Evolutionary conservation across 1,140 invertebrate species (phyloP), one percentile per base, ranked within the genome.

Genomic region (Drosophila nasuta): DNA sequence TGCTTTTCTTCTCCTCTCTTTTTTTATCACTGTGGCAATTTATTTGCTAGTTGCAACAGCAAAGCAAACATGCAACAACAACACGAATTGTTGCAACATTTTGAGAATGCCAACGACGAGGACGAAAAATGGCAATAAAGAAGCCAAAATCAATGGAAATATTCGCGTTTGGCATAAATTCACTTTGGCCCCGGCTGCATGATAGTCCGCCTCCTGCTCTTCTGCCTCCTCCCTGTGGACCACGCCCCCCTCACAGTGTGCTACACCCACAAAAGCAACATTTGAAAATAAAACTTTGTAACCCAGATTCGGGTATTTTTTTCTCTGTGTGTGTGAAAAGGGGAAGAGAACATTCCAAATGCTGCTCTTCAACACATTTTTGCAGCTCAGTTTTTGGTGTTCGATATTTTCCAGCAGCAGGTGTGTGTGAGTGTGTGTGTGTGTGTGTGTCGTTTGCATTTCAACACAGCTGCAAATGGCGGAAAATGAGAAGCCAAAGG

Each of bases 161-260:
- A 86, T 87, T 87, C 80, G 77, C 80, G 63, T 57, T 87, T 70
- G 83, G 83, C 83, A 87, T 88, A 87, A 88, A 87, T 83, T 87
- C 77, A 70, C 73, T 87, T 87, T 71, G 73, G 28, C 59, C 35
- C 10, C 20, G 20, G 20, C 30, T 20, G 57, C 57, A 49, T 60
- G 54, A 54, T 63, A 63, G 30, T 56, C 17, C 4, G 20, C 20
- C 28, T 56, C 13, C 6, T 15, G 0, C 15, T 15, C 15, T 15
- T 15, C 15, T 15, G 15, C 15, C 15, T 13, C 7, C 11, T 46
- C 35, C 13, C 68, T 17, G 20, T 13, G 35, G 41, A 25, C 48
- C 60, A 52, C 45, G 33, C 41, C 57, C 49, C 49, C n/a, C 7
- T 33, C 46, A 45, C 51, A 8, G 5, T 30, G 8, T 28, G 10